Conservation (phyloP, 2,888 invertebrate genomes). For the Oxyteleia sp. region DNA sequence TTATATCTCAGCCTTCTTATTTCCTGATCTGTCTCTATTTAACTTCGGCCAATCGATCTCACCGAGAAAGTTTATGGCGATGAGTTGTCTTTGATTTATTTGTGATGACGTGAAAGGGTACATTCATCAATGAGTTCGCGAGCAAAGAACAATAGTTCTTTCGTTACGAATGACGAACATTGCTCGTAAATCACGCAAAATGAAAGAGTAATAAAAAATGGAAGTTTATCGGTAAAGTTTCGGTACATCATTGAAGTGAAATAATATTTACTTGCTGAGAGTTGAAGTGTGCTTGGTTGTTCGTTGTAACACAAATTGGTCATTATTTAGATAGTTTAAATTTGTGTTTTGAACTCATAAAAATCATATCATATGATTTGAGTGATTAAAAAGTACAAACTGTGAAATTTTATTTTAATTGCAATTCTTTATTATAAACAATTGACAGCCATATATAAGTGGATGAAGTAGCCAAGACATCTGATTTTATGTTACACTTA, state of each 20-base stretch:
- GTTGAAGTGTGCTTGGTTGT: too few species aligned
- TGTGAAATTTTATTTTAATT: too few species aligned
- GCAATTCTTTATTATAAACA: too few species aligned
- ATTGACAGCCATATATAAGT: too few species aligned
- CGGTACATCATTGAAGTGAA: constrained; percentile 32
- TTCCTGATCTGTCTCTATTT: constrained; percentile 65
- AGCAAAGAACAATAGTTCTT: constrained; percentile 32
- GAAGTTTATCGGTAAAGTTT: neutral
- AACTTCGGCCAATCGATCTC: constrained; percentile 54
- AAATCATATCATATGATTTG: too few species aligned
- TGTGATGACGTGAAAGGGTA: constrained; percentile 41
- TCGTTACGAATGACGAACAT: constrained; percentile 22
- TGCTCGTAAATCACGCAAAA: constrained; percentile 34
- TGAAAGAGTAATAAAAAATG: neutral
- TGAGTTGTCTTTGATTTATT: constrained; percentile 61
- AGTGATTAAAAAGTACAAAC: too few species aligned
- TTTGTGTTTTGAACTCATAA: too few species aligned
- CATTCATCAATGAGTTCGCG: constrained; percentile 50
- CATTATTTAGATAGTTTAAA: too few species aligned
- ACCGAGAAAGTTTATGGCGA: constrained; percentile 39
- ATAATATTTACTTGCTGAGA: constrained; percentile 19
- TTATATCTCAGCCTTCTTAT: constrained; percentile 56
- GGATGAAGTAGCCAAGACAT: too few species aligned
- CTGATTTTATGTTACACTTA: too few species aligned
- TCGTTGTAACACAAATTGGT: too few species aligned